Evolutionary conservation across 2,888 invertebrate genomes (phyloP), one percentile per base, ranked within the genome.

Genomic region (Eupithecia pulchellata): DNA sequence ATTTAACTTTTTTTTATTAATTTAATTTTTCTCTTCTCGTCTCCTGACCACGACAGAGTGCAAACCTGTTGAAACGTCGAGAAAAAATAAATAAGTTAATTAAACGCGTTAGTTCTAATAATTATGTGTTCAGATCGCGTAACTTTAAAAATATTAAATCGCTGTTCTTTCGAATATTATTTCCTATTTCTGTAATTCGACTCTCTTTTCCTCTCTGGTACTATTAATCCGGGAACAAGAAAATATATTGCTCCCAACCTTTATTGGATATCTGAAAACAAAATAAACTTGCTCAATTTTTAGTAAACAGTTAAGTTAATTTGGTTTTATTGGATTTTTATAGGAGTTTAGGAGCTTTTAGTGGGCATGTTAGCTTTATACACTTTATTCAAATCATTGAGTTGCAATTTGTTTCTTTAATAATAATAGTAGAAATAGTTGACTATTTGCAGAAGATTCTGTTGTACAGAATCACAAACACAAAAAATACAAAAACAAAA

Each of bases 211-310:
- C 52, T 72, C 63, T 63, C 36, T 20, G 57, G 36, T 71, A 72
- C 75, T 74, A 72, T 69, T 25, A 25, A 75, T 75, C 75, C 73
- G 69, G 61, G 75, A 52, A 52, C 75, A 74, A 70, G 74, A 74
- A 72, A 78, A 83, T 82, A 82, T 84, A 84, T 84, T 81, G 81
- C 81, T 77, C 76, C 73, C 76, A 75, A 80, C 82, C 82, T 80
- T 85, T 84, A 84, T 84, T 84, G 81, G 80, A 79, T 78, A 79
- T 78, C 76, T 82, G 80, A 81, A 82, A 81, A 81, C 77, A 78
- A 78, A 84, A 84, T 85, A 78, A 84, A 78, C 82, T 81, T 78
- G 78, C 80, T 78, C 79, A 76, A 78, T 75, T 74, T 76, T 73
- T 71, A 75, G 73, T 76, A 75, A 73, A 70, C 52, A 57, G 14